Base-by-base conservation (phyloP, 2,888 invertebrate species). In the Embidobia sp. region DNA sequence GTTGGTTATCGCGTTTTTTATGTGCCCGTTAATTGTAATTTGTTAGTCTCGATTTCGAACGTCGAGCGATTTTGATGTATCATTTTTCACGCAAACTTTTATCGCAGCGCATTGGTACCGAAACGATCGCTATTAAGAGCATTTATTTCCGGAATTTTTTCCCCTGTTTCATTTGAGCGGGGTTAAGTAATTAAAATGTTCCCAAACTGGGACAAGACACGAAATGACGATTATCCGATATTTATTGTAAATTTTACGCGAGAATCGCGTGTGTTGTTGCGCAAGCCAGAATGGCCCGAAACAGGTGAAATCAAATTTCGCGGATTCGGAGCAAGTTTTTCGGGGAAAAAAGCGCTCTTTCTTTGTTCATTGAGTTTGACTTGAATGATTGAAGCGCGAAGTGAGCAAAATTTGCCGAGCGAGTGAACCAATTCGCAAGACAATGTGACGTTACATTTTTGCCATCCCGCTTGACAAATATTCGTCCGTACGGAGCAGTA, bases 11-110 rank as follows among this genome's bases (percentile, higher is more conserved):
- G 11, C 42, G 27, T 57, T 69, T 69, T 59, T 40, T 35, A 18
- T 18, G 15, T 27, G 19, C 19, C 22, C 18, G 37, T 59, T 69
- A 57, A 49, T 49, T 53, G 63, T 40, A 35, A 72, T 55, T 48
- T 63, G 72, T 63, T 55, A 40, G 46, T 48, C 27, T 63, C 46
- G 15, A 53, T 53, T 70, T 61, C 51, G 22, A 26, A 3, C 15
- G 10, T 7, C 16, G 10, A 13, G 13, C 29, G 16, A 11, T 33
- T 31, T 66, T 51, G 44, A 51, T 55, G 18, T 53, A 33, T 53
- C 40, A 49, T 64, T 63, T 51, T 51, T 63, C 31, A 31, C 15
- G 13, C 26, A 10, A 19, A 55, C 19, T 31, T 29, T 44, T 22
- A 33, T 11, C 22, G 13, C 4, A 11, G 4, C 19, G n/a, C 22